Evolutionary conservation across 30 jellyfish, hydroid and myxozoan species (phyloP), one percentile per base, ranked within the genome.

Genomic region (Hydractinia symbiolongicarpus): DNA sequence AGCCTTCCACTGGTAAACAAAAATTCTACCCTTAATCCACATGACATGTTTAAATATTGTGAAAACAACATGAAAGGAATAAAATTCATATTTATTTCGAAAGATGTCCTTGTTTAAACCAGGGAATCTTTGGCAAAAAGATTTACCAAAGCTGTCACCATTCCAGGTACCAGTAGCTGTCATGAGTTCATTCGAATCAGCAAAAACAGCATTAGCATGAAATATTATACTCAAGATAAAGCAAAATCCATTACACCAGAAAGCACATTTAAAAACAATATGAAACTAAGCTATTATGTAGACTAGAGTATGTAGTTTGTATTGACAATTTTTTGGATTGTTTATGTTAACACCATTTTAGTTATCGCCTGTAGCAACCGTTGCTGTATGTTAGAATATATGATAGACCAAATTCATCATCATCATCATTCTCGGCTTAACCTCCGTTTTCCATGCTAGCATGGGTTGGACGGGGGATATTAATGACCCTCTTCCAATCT

Each of bases 41-140:
- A 50, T 50, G 74, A 50, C n/a, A 73, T 73, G 87, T 61, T 82
- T 60, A 56, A 58, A 5, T 76, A 71, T 53, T 88, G 94, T 66
- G n/a, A 76, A 54, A 60, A 83, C 16, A 77, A 82, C 50, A 67
- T 88, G 54, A 82, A 67, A 11, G 88, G 94, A 60, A 77, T 88
- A 4, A 88, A 82, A 10, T 88, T 82, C 61, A 58, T 40, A 2
- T 82, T 54, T 56, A 76, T 88, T 40, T 55, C 80, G 4, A 77
- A 61, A 56, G 94, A 74, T 10, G 55, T 20, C 10, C 60, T 76
- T 75, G 86, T 72, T 15, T 76, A 57, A 73, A 78, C 85, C 10
- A 72, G 88, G 62, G 74, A 16, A 55, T 50, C 49, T 20, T 53
- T 76, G 75, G 19, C 76, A 30, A 53, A 69, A 30, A 55, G 93